These are phyloP conservation scores for Parochlus steinenii DNA, from an alignment of 2,888 invertebrate genomes.

Conservation along the genomic window DNA sequence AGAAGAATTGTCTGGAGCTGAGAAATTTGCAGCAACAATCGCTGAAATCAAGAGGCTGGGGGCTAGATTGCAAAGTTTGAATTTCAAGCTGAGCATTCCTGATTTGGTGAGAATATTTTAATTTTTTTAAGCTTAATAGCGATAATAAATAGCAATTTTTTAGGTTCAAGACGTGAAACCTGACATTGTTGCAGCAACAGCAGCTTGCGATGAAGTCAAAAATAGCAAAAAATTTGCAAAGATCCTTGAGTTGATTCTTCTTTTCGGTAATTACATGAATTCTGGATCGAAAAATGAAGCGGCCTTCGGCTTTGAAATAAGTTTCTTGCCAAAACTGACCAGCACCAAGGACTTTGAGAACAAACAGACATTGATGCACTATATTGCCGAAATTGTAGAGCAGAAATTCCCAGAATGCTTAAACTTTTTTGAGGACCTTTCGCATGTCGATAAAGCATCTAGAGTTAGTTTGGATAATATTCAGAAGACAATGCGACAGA, in stretches of 20 bases:
- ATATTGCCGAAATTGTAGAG: conserved; percentile 75
- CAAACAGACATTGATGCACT: conserved; percentile 82
- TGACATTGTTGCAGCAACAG: conserved; percentile 88
- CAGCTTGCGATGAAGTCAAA: conserved; percentile 87
- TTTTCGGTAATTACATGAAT: conserved; percentile 95
- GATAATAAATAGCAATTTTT: conserved; percentile 1
- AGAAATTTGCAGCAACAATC: conserved; percentile 85
- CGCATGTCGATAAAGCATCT: conserved; percentile 81
- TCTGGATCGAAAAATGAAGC: conserved; percentile 85
- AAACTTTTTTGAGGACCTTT: conserved; percentile 71
- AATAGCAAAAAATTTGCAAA: conserved; percentile 78
- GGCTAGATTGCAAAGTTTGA: conserved; percentile 73
- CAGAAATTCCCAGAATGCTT: conserved; percentile 73
- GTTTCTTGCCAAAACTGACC: conserved; percentile 79
- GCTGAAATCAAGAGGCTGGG: conserved; percentile 74
- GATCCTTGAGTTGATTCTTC: conserved; percentile 72
- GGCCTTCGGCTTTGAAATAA: conserved; percentile 93
- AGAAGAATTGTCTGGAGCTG: conserved; percentile 75
- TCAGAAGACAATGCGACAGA: conserved; percentile 63
- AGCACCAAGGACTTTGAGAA: conserved; percentile 89
- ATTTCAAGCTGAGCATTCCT: conserved; percentile 72
- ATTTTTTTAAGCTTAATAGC: conserved; percentile 51
- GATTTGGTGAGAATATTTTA: conserved; percentile 74
- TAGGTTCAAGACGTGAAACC: conserved; percentile 29
- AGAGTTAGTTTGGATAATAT: conserved; percentile 68